Percentiles rank a stretch among this genome's conserved stretches.
phyloP scores from a whole-genome alignment of 2,113 vertebrate genomes.

The Neolamprologus brichardi region DNA sequence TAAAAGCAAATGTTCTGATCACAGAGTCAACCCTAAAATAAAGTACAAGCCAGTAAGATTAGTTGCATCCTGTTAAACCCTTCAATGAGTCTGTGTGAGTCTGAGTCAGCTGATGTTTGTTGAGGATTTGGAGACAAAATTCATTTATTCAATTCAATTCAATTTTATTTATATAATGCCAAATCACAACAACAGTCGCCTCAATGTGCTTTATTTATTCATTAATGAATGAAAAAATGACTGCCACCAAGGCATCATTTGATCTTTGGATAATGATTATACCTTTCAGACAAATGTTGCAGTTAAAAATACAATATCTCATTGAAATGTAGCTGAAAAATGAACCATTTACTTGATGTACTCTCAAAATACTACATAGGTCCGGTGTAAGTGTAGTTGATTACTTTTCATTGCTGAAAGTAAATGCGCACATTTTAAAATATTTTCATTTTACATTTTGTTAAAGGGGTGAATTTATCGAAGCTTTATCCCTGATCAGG shows the following conservation, averaged over 20 bases:
- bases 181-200: neutral
- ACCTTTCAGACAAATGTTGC: neutral
- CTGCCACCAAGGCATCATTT: neutral
- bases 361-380: neutral
- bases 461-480: rapidly evolving
- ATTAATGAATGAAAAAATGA: rapidly evolving
- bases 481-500: rapidly evolving
- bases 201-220: neutral
- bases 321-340: neutral
- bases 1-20: neutral
- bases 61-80: neutral
- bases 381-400: rapidly evolving
- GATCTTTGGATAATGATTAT: neutral
- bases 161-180: neutral
- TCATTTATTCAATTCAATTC: neutral
- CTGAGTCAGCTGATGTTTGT: neutral
- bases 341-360: neutral
- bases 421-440: rapidly evolving
- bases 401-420: neutral
- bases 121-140: neutral
- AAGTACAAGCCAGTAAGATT: neutral
- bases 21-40: neutral
- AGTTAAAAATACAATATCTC: rapidly evolving
- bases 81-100: neutral
- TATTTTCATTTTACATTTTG: neutral